A percentile compares a stretch with the other conserved stretches of the same genome.
phyloP scores from a whole-genome alignment of 2,888 invertebrate genomes.

The Euclidia mi region DNA sequence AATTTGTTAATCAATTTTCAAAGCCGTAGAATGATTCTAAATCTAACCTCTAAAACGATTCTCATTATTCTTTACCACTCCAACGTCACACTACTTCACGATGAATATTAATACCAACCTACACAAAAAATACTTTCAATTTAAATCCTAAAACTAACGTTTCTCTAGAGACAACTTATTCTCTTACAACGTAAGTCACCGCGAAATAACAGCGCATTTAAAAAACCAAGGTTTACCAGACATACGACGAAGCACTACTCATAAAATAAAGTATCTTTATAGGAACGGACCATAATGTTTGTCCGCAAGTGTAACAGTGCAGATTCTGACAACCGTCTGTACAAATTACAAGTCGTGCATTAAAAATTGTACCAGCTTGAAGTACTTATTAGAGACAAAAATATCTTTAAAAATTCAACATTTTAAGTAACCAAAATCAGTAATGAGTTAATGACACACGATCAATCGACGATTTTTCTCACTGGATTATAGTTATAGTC shows the following conservation, averaged over 20 bases:
- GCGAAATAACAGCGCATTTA: constrained; percentile 9
- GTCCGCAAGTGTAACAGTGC: constrained; percentile 29
- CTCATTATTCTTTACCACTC: too few species aligned
- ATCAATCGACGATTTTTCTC: too few species aligned
- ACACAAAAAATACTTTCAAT: neutral
- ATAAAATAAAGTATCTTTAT: constrained; percentile 57
- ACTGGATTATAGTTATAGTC: too few species aligned
- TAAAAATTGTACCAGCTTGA: constrained; percentile 47
- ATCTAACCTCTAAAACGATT: too few species aligned
- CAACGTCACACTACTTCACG: too few species aligned
- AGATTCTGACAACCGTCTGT: constrained; percentile 7
- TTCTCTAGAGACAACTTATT: neutral
- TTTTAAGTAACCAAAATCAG: too few species aligned
- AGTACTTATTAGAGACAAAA: constrained; percentile 39
- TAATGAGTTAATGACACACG: too few species aligned
- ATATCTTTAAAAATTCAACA: too few species aligned
- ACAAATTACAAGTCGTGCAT: constrained; percentile 51
- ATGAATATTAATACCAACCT: too few species aligned
- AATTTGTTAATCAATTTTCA: too few species aligned
- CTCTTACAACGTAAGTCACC: neutral
- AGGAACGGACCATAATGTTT: constrained; percentile 36
- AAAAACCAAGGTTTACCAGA: constrained; percentile 15
- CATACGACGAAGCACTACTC: constrained; percentile 27
- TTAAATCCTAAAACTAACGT: neutral
- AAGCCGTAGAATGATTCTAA: too few species aligned